Base-by-base conservation (phyloP, 2,113 vertebrate species). In the Meleagris gallopavo region DNA sequence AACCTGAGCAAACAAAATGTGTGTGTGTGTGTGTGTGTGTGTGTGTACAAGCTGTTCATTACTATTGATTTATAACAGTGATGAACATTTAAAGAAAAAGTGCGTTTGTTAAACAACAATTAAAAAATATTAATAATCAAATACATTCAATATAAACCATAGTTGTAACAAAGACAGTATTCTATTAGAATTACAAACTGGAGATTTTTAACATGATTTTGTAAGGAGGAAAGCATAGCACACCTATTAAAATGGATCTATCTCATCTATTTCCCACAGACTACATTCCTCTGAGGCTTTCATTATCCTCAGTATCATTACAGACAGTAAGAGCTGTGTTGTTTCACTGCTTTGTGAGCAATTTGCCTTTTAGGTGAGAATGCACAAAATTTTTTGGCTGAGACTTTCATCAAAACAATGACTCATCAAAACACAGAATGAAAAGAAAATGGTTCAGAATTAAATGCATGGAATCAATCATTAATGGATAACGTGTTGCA, bases 331-430 rank as follows among this genome's bases (percentile, higher is more conserved):
- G 58, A 88, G 24, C 21, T 41, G 18, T 34, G 27, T 11, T 81
- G 27, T 30, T 86, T 81, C 90, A 71, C 36, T 86, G 80, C 52
- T 90, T 92, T 83, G 48, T 80, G 80, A 83, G 45, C 40, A 80
- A 71, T 66, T 13, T 71, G 24, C 29, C 13, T 88, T 83, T 81
- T 74, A 86, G 57, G 57, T 74, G 38, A 81, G 76, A 92, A 38
- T 20, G 12, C 17, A 54, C 81, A 52, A 83, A 32, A 46, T 60
- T 86, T 83, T 90, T 83, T 86, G 81, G 80, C 83, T 81, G 54
- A 74, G 55, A 29, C 83, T 90, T 95, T 81, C 73, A 72, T 80
- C 36, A 55, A 76, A 90, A 83, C n/a, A 74, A n/a, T 77, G 69
- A 94, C 45, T 88, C 91, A 92, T 61, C 79, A 22, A 24, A 77